These are phyloP conservation scores for Hystrix brachyura DNA, from an alignment of 2,113 vertebrate genomes.

Conservation along the genomic window DNA sequence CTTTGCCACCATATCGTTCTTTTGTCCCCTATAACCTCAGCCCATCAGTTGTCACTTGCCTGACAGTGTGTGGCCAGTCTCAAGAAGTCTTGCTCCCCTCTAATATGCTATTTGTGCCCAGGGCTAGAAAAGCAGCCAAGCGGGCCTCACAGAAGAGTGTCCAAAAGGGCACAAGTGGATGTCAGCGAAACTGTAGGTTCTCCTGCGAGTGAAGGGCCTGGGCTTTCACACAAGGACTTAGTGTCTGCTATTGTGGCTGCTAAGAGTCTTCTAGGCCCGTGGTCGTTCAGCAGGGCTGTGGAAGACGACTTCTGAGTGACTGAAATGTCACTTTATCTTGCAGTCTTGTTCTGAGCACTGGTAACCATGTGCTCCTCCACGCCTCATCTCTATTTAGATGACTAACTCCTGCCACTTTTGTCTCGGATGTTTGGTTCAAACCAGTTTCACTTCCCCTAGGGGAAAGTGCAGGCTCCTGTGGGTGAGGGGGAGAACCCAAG, in stretches of 20 bases:
- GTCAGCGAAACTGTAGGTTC: background rate
- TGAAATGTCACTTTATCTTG: background rate
- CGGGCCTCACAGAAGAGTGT: background rate
- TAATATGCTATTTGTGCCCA: constrained; percentile 25
- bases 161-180: background rate
- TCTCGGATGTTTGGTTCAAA: background rate
- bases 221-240: background rate
- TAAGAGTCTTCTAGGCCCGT: background rate
- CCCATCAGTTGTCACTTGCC: constrained; percentile 29
- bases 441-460: background rate
- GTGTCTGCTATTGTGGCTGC: background rate
- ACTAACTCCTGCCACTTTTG: background rate
- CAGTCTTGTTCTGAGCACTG: background rate
- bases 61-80: background rate
- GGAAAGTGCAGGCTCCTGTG: background rate
- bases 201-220: background rate
- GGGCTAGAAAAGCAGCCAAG: constrained; percentile 52
- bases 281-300: background rate
- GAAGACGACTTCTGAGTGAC: constrained; percentile 25
- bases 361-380: background rate
- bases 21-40: background rate
- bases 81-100: constrained; percentile 38
- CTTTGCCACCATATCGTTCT: background rate
- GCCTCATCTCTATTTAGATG: background rate
- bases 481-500: background rate